Evolutionary conservation across 2,113 vertebrate genomes (phyloP).

Genomic region (Sitta europaea): DNA sequence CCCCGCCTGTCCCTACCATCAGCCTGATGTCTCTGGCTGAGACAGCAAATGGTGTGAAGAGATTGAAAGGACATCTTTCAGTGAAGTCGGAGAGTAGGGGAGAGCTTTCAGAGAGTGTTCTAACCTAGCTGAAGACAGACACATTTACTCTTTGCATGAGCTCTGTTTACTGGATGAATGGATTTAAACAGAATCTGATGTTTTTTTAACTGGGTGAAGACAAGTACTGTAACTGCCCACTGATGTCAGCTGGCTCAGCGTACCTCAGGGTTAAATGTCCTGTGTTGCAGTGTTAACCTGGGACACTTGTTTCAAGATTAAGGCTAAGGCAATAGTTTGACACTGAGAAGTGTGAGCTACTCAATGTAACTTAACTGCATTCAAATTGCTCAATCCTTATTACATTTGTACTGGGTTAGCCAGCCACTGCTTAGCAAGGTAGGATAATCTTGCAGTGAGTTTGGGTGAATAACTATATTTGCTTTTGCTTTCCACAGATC

Average conservation of each 20-base stretch:
- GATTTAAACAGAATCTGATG: neutral
- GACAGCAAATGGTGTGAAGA: neutral
- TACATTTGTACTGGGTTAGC: neutral
- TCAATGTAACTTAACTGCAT: neutral
- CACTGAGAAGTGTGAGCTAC: neutral
- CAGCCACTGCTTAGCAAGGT: neutral
- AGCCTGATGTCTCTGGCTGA: neutral
- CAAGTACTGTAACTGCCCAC: neutral
- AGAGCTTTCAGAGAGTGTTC: neutral
- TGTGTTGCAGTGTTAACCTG: neutral
- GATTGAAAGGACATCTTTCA: neutral
- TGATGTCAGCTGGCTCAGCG: neutral
- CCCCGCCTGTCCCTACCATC: neutral
- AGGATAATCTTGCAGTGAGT: neutral
- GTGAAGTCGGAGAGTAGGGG: neutral
- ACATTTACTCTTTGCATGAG: neutral
- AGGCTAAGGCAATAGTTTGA: neutral
- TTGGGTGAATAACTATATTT: conserved; percentile 39
- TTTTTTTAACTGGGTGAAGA: neutral
- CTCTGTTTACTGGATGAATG: neutral
- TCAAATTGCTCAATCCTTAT: neutral
- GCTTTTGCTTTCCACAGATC: conserved; percentile 64
- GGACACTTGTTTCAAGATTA: neutral
- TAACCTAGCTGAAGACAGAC: neutral
- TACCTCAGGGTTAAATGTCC: neutral